Base-by-base conservation (phyloP, 2,113 vertebrate species). In the Bos javanicus region DNA sequence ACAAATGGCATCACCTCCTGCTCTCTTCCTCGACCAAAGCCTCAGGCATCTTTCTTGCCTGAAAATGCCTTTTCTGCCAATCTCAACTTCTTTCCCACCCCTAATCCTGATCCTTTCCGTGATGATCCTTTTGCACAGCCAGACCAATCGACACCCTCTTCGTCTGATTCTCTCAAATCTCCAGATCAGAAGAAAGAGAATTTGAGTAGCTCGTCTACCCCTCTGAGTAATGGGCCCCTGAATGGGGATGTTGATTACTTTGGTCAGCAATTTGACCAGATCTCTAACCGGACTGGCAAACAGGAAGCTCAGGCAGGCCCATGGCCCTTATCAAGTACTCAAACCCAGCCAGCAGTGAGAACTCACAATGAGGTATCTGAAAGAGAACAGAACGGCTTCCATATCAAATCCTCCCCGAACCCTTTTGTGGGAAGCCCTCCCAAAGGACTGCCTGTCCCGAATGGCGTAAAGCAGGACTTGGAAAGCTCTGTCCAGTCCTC, bases 41-140 rank as follows among this genome's bases (percentile, higher is more conserved):
- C 98, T 90, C 99, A 99, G 97, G 98, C 98, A 93, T 89, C 17
- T 96, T 98, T 99, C 98, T 98, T 98, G 96, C 98, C 99, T 99
- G 99, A 99, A 96, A 99, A 97, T 94, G 98, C 99, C 97, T 99
- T 99, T 97, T 98, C 99, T 98, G 96, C 99, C 97, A 98, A 98
- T 97, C 99, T 99, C 98, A 99, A 99, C 98, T 99, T 99, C 98
- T 99, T 99, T 98, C 99, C 99, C 95, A 98, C 99, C 94, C 99
- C 99, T 98, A 99, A 99, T 98, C 99, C 99, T 97, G 99, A 99
- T 96, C 99, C 99, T 98, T 99, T 99, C 98, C 98, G 99, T 96
- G 99, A 99, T 87, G 99, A 99, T 98, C 99, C 99, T 97, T 99
- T 99, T 76, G 97, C 98, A 87, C 98, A 98, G 80, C 93, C 98